Conservation (phyloP, 2,797 vertebrate genomes). For the Pelobates cultripes region DNA sequence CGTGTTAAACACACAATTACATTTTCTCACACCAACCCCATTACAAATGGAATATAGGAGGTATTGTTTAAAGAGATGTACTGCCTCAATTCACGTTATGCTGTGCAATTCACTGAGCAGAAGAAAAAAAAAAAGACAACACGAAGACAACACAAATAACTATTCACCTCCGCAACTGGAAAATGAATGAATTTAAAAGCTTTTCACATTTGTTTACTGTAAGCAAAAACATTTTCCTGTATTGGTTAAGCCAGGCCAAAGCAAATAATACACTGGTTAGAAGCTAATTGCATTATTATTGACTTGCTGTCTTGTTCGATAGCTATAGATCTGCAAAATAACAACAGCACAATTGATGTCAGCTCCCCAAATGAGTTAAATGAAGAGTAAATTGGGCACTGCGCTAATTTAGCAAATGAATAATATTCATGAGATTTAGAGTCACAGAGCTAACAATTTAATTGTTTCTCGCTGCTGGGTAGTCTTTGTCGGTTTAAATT, state of each 20-base stretch:
- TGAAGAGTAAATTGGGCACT: slow-evolving; percentile 79
- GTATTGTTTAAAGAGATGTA: slow-evolving; percentile 77
- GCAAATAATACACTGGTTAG: slow-evolving; percentile 70
- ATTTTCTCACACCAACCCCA: slow-evolving; percentile 66
- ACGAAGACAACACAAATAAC: slow-evolving; percentile 64
- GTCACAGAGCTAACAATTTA: slow-evolving; percentile 16
- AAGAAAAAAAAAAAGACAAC: slow-evolving; percentile 61
- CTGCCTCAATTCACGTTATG: slow-evolving; percentile 73
- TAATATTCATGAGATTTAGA: slow-evolving; percentile 70
- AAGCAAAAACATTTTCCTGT: slow-evolving; percentile 55
- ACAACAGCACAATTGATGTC: slow-evolving; percentile 81
- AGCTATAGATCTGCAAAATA: slow-evolving; percentile 82
- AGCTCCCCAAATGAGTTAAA: slow-evolving; percentile 74
- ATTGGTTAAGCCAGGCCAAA: slow-evolving; percentile 51
- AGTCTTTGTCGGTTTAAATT: neutral
- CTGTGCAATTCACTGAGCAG: slow-evolving; percentile 71
- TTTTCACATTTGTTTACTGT: slow-evolving; percentile 58
- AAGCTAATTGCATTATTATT: slow-evolving; percentile 85
- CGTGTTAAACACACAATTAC: slow-evolving; percentile 67
- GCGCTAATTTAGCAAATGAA: slow-evolving; percentile 89
- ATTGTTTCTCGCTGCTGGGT: neutral
- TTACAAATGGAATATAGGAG: slow-evolving; percentile 69
- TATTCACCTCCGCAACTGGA: slow-evolving; percentile 22
- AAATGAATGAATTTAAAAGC: slow-evolving; percentile 52
- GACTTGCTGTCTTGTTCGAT: slow-evolving; percentile 79